phyloP scores from a whole-genome alignment of 2,888 invertebrate species.

The Danaus chrysippus region DNA sequence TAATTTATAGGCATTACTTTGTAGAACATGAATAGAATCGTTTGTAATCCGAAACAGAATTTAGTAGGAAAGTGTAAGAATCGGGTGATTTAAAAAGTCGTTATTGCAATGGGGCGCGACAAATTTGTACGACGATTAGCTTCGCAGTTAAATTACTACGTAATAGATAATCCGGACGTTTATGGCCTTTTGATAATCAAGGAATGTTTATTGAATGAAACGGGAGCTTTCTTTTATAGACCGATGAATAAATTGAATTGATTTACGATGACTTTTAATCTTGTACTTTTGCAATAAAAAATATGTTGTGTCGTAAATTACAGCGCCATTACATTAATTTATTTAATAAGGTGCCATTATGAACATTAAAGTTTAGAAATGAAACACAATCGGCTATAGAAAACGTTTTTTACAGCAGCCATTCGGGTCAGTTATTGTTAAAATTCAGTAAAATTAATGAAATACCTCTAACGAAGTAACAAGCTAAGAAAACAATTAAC shows the following conservation, averaged over 20 bases:
- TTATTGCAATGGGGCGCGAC: slow-evolving; percentile 59
- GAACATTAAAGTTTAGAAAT: too few species aligned
- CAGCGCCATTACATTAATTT: too few species aligned
- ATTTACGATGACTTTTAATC: not conserved
- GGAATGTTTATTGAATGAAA: slow-evolving; percentile 22
- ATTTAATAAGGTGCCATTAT: too few species aligned
- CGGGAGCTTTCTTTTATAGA: slow-evolving; percentile 6
- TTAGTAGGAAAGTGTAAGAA: slow-evolving; percentile 63
- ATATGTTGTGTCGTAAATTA: not conserved
- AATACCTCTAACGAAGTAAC: slow-evolving; percentile 15
- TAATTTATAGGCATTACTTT: too few species aligned
- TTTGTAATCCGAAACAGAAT: slow-evolving; percentile 53
- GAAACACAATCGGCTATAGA: too few species aligned
- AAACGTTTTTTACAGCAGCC: too few species aligned
- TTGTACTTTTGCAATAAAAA: not conserved
- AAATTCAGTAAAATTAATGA: not conserved
- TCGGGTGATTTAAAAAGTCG: slow-evolving; percentile 52
- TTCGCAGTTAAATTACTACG: slow-evolving; percentile 60
- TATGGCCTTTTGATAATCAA: slow-evolving; percentile 27
- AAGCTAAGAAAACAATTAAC: slow-evolving; percentile 22
- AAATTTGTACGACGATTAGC: slow-evolving; percentile 58
- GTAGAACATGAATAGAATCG: slow-evolving; percentile 1
- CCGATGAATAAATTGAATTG: not conserved
- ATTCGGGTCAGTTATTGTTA: too few species aligned
- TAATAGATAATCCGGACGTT: slow-evolving; percentile 46